Evolutionary conservation across 2,797 vertebrate genomes (phyloP), one percentile per base, ranked within the genome.

Genomic region (Hemitrygon akajei): DNA sequence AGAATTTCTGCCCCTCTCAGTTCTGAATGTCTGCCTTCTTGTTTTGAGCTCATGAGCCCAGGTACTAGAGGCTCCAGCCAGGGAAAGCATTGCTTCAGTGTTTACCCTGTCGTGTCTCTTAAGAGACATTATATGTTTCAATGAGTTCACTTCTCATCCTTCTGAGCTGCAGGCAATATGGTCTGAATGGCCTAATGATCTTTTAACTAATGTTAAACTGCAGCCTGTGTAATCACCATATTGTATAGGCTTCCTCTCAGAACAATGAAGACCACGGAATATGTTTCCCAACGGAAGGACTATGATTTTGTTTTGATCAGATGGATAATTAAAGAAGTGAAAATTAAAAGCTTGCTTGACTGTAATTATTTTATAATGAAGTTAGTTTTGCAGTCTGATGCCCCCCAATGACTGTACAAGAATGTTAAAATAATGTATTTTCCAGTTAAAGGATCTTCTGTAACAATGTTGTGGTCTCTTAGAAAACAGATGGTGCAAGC

Each of bases 401-500:
- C 60, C 16, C 60, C 4, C 6, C 60, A 34, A 6, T 66, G 20
- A 89, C 63, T 34, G 58, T 30, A 60, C 56, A n/a, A 86, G 56
- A 86, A n/a, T 86, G 30, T 86, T 86, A 37, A 89, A 87, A 34
- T 63, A 47, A 86, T 63, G 30, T 87, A 30, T n/a, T 87, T 87
- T 66, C 84, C n/a, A 63, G 30, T 60, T 58, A n/a, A 11, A 14
- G 56, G 47, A 87, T 63, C 27, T 6, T 14, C 58, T 27, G n/a
- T 27, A 6, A 30, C 30, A 6, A 7, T 63, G 27, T 87, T 9
- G 60, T 63, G 30, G 58, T n/a, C 27, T n/a, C 27, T 87, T 34
- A 20, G 84, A 66, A 3, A 87, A 34, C 63, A 18, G 82, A 86
- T 58, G 12, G 12, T 1, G 3, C 27, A n/a, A 20, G 7, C 84